Conservation (phyloP, 2,113 vertebrate genomes). For the Rousettus leschenaultii region DNA sequence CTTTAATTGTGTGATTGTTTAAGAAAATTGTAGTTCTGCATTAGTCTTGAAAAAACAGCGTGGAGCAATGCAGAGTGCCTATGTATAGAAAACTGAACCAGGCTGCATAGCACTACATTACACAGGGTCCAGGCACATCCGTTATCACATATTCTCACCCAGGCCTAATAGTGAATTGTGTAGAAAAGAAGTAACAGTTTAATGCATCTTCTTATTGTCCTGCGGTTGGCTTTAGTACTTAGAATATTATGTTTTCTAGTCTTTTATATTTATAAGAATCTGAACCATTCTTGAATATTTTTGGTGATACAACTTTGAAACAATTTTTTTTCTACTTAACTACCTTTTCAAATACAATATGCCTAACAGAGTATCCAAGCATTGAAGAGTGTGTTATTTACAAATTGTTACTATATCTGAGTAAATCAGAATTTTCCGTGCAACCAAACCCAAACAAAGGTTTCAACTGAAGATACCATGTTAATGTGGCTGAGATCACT, state of each 20-base stretch:
- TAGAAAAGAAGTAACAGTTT: not conserved
- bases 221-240: not conserved
- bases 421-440: not conserved
- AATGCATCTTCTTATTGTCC: not conserved
- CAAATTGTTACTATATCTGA: not conserved
- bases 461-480: not conserved
- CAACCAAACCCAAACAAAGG: not conserved
- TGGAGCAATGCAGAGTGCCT: not conserved
- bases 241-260: not conserved
- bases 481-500: not conserved
- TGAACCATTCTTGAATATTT: not conserved
- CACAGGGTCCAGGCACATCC: not conserved
- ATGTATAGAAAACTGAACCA: not conserved
- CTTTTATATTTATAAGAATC: not conserved
- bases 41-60: not conserved
- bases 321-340: not conserved
- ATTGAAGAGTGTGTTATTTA: not conserved
- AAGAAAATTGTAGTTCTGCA: not conserved
- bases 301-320: not conserved
- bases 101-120: not conserved
- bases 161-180: not conserved
- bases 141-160: not conserved
- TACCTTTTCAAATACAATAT: not conserved
- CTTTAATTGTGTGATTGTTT: not conserved
- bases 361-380: not conserved